Percentiles rank a stretch among this genome's conserved stretches.
phyloP scores from a whole-genome alignment of 2,888 invertebrate species.

The Liopterus haemorrhoidalis region DNA sequence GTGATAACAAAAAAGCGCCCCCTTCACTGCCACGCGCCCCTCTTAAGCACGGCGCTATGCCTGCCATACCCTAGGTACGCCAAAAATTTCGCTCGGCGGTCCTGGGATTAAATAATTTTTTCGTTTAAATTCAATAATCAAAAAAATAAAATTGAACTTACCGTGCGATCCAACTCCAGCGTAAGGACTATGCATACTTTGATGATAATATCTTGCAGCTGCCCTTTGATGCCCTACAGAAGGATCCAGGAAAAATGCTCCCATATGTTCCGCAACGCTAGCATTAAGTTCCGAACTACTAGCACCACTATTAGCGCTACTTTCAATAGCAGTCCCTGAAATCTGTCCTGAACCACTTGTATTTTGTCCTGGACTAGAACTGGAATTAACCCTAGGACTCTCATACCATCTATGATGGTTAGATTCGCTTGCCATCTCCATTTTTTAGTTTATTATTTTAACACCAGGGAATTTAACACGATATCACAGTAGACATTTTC shows the following conservation, averaged over 20 bases:
- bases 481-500: slow-evolving; percentile 33
- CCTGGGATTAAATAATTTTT: not conserved
- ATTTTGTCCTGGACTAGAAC: slow-evolving; percentile 43
- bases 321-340: slow-evolving; percentile 13
- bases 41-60: too few relatives aligned
- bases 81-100: too few relatives aligned
- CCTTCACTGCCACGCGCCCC: too few relatives aligned
- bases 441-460: slow-evolving; percentile 36
- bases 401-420: slow-evolving; percentile 48
- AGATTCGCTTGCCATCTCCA: slow-evolving; percentile 48
- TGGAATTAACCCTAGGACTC: slow-evolving; percentile 44
- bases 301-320: slow-evolving; percentile 22
- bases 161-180: slow-evolving; percentile 45
- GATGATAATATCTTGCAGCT: slow-evolving; percentile 46
- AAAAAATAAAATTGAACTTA: slow-evolving; percentile 35
- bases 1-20: too few relatives aligned
- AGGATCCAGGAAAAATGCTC: slow-evolving; percentile 46
- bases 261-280: slow-evolving; percentile 48
- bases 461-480: not conserved
- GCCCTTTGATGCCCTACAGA: slow-evolving; percentile 43
- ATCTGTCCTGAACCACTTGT: slow-evolving; percentile 33
- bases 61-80: too few relatives aligned
- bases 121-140: not conserved
- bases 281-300: slow-evolving; percentile 40
- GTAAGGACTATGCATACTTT: slow-evolving; percentile 48